A percentile compares a stretch with the other conserved stretches of the same genome.
These are phyloP conservation scores for Microplitis deprimator DNA, from an alignment of 2,888 invertebrate species.

Conservation along the genomic window DNA sequence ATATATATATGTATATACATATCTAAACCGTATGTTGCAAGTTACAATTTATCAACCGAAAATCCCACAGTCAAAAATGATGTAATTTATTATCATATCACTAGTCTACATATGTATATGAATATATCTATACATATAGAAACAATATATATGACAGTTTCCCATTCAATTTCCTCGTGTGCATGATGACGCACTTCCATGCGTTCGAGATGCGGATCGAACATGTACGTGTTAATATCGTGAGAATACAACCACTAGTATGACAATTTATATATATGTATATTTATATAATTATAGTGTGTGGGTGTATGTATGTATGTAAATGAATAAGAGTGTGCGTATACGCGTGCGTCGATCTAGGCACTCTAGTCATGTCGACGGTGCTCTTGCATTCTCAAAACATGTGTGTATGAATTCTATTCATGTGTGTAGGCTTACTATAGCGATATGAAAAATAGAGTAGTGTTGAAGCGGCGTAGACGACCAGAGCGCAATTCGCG, in stretches of 20 bases:
- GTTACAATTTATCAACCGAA: not conserved
- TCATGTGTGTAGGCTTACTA: constrained; percentile 5
- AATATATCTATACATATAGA: not conserved
- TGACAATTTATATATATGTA: not conserved
- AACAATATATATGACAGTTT: not conserved
- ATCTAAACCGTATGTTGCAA: not conserved
- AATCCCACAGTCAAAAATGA: not conserved
- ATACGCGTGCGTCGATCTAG: constrained; percentile 44
- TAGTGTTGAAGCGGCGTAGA: constrained; percentile 31
- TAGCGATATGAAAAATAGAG: constrained; percentile 27
- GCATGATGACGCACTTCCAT: not conserved
- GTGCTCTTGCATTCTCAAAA: not conserved
- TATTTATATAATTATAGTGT: not conserved
- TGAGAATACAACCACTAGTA: not conserved
- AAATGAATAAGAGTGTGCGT: constrained; percentile 37
- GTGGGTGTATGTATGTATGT: not conserved
- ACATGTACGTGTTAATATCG: not conserved
- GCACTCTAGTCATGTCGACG: not conserved
- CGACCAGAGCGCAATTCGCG: constrained; percentile 55
- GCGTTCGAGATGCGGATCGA: not conserved
- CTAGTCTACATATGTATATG: not conserved
- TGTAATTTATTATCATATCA: not conserved
- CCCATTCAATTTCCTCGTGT: constrained; percentile 1
- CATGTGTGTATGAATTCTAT: constrained; percentile 2
- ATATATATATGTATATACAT: not conserved